Conservation (phyloP, 2,113 vertebrate genomes). For the Marcusenius ussheri region DNA sequence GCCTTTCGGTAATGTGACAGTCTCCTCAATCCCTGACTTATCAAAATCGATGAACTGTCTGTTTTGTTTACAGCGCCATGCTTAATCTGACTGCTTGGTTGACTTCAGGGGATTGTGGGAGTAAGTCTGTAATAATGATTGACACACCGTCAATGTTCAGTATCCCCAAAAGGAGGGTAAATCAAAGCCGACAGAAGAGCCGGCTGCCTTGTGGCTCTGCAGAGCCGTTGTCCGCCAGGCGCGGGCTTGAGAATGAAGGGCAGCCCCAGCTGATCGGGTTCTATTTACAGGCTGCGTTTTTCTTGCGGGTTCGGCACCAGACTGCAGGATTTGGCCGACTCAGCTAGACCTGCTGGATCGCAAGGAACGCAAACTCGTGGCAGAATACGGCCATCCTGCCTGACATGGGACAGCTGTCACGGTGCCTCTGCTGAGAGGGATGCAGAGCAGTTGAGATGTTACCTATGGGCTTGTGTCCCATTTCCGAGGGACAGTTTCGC, state of each 20-base stretch:
- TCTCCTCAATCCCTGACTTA: background rate
- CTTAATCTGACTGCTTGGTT: background rate
- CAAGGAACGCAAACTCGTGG: background rate
- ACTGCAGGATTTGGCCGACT: background rate
- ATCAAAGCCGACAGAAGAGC: background rate
- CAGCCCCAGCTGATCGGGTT: background rate
- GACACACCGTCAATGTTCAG: background rate
- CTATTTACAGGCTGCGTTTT: background rate
- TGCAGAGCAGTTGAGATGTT: background rate
- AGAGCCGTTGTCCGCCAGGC: background rate
- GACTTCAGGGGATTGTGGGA: background rate
- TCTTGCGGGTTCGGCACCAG: background rate
- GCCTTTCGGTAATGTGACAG: background rate
- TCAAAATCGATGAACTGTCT: background rate
- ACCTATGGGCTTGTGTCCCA: background rate
- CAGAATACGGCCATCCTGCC: background rate
- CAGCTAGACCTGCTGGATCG: background rate
- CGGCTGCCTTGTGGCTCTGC: background rate
- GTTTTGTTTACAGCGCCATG: background rate
- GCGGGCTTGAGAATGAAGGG: background rate
- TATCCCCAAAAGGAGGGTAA: background rate
- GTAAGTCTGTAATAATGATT: background rate
- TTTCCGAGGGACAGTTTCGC: background rate
- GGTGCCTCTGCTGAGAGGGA: background rate
- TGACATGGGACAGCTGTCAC: background rate